These are phyloP conservation scores for Myotis brandtii DNA, from an alignment of 2,113 vertebrate species.

Conservation along the genomic window DNA sequence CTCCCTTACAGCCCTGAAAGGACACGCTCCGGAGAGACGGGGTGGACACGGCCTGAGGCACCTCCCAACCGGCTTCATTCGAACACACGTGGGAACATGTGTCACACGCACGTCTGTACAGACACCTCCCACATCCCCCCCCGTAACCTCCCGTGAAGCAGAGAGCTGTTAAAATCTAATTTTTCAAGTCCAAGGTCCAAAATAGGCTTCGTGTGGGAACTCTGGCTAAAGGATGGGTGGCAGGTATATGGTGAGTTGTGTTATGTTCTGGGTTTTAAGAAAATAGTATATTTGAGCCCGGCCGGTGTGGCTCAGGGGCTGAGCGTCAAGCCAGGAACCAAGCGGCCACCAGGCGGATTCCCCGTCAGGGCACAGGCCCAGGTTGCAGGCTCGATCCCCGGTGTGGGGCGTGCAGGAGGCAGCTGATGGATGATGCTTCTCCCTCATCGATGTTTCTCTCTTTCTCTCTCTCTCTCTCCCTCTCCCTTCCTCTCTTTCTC, in stretches of 20 bases:
- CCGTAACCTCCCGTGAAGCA: neutral
- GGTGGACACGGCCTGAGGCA: neutral
- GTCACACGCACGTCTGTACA: neutral
- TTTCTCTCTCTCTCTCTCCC: too few species aligned
- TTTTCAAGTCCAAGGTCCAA: neutral
- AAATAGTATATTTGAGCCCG: neutral
- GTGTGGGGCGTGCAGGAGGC: too few species aligned
- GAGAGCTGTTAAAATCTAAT: neutral
- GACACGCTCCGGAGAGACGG: neutral
- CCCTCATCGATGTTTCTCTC: too few species aligned
- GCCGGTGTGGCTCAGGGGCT: too few species aligned
- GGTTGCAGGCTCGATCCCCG: too few species aligned
- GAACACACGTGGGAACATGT: neutral
- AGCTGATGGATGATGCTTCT: too few species aligned
- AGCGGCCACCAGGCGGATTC: too few species aligned
- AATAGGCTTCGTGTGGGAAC: neutral
- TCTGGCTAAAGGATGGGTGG: neutral
- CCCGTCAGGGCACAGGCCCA: too few species aligned
- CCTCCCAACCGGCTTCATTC: neutral
- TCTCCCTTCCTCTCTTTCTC: too few species aligned
- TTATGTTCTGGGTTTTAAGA: neutral
- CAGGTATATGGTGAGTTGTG: neutral
- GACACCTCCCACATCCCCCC: neutral
- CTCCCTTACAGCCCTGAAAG: conserved; percentile 14
- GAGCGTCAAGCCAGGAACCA: too few species aligned